These are phyloP conservation scores for Apis cerana DNA, from an alignment of 1,140 invertebrate species.

Conservation along the genomic window DNA sequence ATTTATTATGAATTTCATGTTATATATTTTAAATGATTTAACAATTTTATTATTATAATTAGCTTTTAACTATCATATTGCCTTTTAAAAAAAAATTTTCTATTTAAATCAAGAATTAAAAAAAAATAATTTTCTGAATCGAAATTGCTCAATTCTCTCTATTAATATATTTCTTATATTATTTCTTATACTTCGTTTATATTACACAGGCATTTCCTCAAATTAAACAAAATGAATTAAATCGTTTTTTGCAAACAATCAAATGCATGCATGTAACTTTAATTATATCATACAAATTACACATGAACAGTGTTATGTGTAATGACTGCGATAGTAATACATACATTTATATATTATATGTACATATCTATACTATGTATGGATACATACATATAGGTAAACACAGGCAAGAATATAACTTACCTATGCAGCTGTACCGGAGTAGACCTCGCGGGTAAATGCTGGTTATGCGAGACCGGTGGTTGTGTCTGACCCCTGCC, in stretches of 20 bases:
- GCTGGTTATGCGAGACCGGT: constrained; percentile 78
- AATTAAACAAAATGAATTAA: background rate
- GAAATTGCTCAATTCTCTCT: background rate
- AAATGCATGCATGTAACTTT: constrained; percentile 6
- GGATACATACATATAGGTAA: background rate
- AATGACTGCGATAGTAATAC: constrained; percentile 13
- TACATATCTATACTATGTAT: background rate
- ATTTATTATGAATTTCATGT: no score
- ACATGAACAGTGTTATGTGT: background rate
- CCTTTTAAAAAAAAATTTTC: background rate
- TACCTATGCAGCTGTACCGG: constrained; percentile 77
- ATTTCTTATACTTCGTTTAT: no score
- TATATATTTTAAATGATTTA: no score
- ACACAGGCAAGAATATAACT: constrained; percentile 26
- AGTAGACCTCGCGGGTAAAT: constrained; percentile 78
- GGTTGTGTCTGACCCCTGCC: constrained; percentile 77
- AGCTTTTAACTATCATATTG: no score
- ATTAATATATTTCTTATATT: background rate
- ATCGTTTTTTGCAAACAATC: background rate
- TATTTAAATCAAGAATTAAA: no score
- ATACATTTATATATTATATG: background rate
- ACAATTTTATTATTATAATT: no score
- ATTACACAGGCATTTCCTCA: background rate
- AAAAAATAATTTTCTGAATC: background rate
- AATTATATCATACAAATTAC: constrained; percentile 30